Evolutionary conservation across 2,113 vertebrate genomes (phyloP), one percentile per base, ranked within the genome.

Genomic region (Percopsis transmontana): DNA sequence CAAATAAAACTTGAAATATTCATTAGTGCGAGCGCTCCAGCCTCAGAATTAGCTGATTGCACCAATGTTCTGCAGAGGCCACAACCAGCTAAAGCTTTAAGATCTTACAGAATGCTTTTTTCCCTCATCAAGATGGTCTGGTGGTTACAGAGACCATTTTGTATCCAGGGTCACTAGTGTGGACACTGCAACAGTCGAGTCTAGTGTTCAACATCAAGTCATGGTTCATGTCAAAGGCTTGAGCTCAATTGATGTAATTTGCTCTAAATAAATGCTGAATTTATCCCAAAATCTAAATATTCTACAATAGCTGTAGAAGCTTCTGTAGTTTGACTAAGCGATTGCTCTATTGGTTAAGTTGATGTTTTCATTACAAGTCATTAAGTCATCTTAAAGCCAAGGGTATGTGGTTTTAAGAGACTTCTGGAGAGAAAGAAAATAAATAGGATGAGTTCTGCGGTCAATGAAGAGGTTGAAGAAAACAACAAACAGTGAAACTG

Each of bases 1-100:
- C 55, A 75, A 76, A 83, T 71, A 71, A 66, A 58, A 79, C 70
- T 13, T 73, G 41, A 82, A 80, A 81, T 79, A 70, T 79, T 80
- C 66, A 80, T 82, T 40, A 59, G 51, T 42, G 53, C 57, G 66
- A 69, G 52, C 41, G 63, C 9, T 19, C 15, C 54, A 52, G 68
- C 44, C 24, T 72, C 66, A 53, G 66, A 68, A 79, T 61, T 11
- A 60, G 58, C 51, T 65, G 69, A 74, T 76, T 42, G 72, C 80
- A 73, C 19, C 0, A 4, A 40, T 57, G 54, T 63, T 73, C 33
- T 56, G 33, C 53, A 3, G 58, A 54, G 39, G 62, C 11, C 52
- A 39, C 9, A 48, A 61, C 56, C 60, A 67, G 62, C 53, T 56
- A 58, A 56, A 45, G 61, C 60, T 58, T 52, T 71, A 56, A 58